Evolutionary conservation across 2,888 invertebrate genomes (phyloP), one percentile per base, ranked within the genome.

Genomic region (Ornithoptera alexandrae): DNA sequence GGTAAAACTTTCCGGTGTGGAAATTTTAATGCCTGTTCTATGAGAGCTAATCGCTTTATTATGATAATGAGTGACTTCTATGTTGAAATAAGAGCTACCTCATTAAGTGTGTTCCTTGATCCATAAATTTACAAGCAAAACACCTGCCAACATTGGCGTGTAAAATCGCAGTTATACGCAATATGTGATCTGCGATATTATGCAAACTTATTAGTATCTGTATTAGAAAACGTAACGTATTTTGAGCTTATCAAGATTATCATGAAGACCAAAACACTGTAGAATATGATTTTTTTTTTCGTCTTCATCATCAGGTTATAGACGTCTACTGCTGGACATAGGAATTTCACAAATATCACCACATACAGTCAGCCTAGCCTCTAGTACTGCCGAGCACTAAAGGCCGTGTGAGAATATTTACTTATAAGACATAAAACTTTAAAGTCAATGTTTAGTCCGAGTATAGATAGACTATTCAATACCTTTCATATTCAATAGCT

Each of bases 31-130:
- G 53, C n/a, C n/a, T 68, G 65, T 74, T 69, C 71, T 75, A 80
- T 84, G 84, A 82, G 83, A 86, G 83, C 79, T 78, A 76, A 82
- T 84, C 77, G 75, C 75, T 77, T 74, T 78, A 75, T 80, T 80
- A 85, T 85, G 84, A 70, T 82, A 83, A 85, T 84, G 59, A 70
- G 62, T n/a, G 22, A 60, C 63, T 60, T 76, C 73, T 73, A 76
- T 76, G 72, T 74, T 76, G 78, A 82, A 82, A 86, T 85, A 86
- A 85, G 81, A 80, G 84, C 85, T 85, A 84, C 84, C 88, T 88
- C 84, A 90, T 90, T 89, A 90, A 82, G 82, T 82, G 88, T 87
- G 87, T 82, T 86, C 88, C 85, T 88, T 86, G 85, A 82, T 87
- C 87, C 89, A 91, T 90, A 89, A 88, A 90, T 91, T 82, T 89